These are phyloP conservation scores for Lochmaea capreae DNA, from an alignment of 2,888 invertebrate species.

Conservation along the genomic window DNA sequence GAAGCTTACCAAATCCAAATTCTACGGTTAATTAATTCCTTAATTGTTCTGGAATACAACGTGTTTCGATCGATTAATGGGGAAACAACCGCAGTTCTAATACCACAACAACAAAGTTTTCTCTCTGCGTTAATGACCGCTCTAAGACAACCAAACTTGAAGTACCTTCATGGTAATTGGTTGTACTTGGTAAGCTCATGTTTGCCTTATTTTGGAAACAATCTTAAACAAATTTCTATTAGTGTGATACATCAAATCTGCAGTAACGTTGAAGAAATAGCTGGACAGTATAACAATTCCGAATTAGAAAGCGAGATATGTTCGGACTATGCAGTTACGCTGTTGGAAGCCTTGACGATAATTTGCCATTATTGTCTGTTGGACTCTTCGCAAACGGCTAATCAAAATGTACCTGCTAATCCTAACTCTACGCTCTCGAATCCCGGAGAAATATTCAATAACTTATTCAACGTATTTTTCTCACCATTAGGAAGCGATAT, in stretches of 20 bases:
- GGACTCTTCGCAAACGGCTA: conserved; percentile 68
- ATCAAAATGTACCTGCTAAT: conserved; percentile 60
- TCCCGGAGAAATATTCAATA: conserved; percentile 81
- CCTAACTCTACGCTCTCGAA: conserved; percentile 69
- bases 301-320: conserved; percentile 71
- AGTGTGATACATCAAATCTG: conserved; percentile 84
- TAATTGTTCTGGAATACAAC: conserved; percentile 82
- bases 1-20: conserved; percentile 78
- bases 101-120: conserved; percentile 87
- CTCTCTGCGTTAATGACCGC: conserved; percentile 82
- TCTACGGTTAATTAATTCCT: conserved; percentile 75
- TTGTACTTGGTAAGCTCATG: conserved; percentile 83
- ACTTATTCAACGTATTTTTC: conserved; percentile 84
- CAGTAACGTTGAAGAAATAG: conserved; percentile 75
- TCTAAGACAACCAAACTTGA: conserved; percentile 76
- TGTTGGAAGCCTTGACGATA: conserved; percentile 82
- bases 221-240: conserved; percentile 80
- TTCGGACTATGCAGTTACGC: conserved; percentile 82
- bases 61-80: conserved; percentile 63
- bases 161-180: conserved; percentile 85
- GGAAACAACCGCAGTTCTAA: conserved; percentile 71
- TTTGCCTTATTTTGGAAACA: conserved; percentile 82
- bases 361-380: conserved; percentile 84
- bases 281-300: conserved; percentile 61
- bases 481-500: conserved; percentile 69